Base-by-base conservation (phyloP, 2,888 invertebrate species). In the Aphidoletes aphidimyza region DNA sequence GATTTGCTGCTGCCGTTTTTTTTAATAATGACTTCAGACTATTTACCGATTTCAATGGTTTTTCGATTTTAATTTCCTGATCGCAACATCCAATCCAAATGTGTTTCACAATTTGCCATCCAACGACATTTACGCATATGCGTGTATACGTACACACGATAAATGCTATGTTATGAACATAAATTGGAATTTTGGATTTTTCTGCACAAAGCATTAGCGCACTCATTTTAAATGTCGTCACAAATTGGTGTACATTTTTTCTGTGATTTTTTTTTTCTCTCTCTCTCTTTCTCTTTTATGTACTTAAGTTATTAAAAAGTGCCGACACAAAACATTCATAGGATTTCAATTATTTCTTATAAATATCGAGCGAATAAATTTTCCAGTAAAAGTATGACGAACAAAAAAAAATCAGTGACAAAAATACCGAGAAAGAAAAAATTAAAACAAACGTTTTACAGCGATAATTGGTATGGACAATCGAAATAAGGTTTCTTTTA, bases 331-430 rank as follows among this genome's bases (percentile, higher is more conserved):
- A n/a, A n/a, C n/a, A n/a, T n/a, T n/a, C n/a, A n/a, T n/a, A n/a
- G n/a, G n/a, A 54, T 54, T 54, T 54, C 54, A 54, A 54, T 54
- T 22, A 54, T 54, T 54, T 54, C 54, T 54, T 22, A 54, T 22
- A 22, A 54, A 54, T 54, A 22, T n/a, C 22, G 22, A 54, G 22
- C n/a, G n/a, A n/a, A n/a, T n/a, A n/a, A n/a, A n/a, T n/a, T n/a
- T n/a, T n/a, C n/a, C n/a, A n/a, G n/a, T n/a, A n/a, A 22, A 54
- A 54, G n/a, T 22, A 54, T 54, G n/a, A 22, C 3, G 54, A 5
- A 54, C n/a, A 54, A 22, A n/a, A 22, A 22, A 1, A 54, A 54
- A 54, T 3, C 54, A 11, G 22, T 9, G 9, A 2, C 22, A 22
- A 22, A n/a, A 54, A 54, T 22, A 11, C 2, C 47, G 19, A 8